Conservation (phyloP, 2,113 vertebrate species). For the Halichoerus grypus region DNA sequence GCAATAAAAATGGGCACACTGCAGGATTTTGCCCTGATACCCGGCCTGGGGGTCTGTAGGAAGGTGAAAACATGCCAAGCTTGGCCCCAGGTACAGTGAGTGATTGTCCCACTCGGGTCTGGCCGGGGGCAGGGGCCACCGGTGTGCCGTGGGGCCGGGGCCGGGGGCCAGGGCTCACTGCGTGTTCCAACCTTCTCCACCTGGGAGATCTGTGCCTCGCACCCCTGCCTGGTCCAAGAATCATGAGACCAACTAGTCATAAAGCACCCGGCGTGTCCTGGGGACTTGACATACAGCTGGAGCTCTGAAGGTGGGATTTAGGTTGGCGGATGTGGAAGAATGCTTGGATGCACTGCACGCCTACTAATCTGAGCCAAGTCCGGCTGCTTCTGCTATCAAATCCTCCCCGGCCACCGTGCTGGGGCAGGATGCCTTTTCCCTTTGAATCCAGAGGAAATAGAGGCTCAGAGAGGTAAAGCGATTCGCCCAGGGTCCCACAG, state of each 20-base stretch:
- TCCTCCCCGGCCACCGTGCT: not conserved
- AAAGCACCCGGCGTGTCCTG: not conserved
- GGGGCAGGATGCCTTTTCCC: not conserved
- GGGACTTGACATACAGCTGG: not conserved
- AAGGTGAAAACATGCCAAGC: not conserved
- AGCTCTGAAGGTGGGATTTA: not conserved
- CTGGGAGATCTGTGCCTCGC: not conserved
- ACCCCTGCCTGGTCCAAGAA: not conserved
- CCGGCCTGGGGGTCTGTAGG: not conserved
- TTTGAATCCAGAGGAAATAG: not conserved
- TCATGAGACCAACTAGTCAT: not conserved
- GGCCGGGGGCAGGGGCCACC: not conserved
- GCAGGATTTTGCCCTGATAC: not conserved
- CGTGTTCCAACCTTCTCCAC: not conserved
- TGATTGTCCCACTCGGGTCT: not conserved
- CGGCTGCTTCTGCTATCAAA: not conserved
- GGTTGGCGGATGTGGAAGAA: not conserved
- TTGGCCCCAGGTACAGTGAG: not conserved
- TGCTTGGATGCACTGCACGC: not conserved
- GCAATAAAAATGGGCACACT: not conserved
- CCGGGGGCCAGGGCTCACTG: not conserved
- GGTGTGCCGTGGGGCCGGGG: rapidly evolving
- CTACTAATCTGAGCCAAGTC: not conserved
- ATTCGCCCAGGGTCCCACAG: not conserved
- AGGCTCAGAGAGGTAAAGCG: not conserved